A percentile compares a stretch with the other conserved stretches of the same genome.
phyloP scores from a whole-genome alignment of 2,888 invertebrate species.

The Slavum lentiscoides region DNA sequence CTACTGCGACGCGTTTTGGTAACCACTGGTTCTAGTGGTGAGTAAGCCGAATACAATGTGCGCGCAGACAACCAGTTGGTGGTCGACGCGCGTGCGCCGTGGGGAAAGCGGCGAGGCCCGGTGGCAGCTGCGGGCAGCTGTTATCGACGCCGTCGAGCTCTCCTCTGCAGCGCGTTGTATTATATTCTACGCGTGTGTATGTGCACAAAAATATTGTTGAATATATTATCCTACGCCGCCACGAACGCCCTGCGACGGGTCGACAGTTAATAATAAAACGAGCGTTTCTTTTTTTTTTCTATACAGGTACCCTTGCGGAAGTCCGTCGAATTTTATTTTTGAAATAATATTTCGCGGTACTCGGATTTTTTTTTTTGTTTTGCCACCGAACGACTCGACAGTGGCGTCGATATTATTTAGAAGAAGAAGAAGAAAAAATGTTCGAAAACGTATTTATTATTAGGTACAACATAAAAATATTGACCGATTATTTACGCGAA shows the following conservation, averaged over 20 bases:
- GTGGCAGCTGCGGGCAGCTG: conserved; percentile 23
- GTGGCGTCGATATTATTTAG: too few relatives aligned
- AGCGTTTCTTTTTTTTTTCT: too few relatives aligned
- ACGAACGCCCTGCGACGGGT: neutral
- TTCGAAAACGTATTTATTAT: too few relatives aligned
- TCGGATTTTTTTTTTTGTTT: too few relatives aligned
- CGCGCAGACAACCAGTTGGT: conserved; percentile 42
- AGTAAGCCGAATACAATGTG: conserved; percentile 49
- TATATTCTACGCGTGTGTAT: neutral
- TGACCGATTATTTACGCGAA: too few relatives aligned
- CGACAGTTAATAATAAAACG: too few relatives aligned
- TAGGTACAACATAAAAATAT: too few relatives aligned
- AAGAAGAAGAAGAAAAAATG: too few relatives aligned
- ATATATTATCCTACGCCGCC: neutral
- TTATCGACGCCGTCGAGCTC: conserved; percentile 15
- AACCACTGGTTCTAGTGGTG: conserved; percentile 32
- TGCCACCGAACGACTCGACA: too few relatives aligned
- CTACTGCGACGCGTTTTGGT: neutral
- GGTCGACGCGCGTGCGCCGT: conserved; percentile 34
- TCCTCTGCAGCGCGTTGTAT: neutral
- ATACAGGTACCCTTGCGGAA: too few relatives aligned
- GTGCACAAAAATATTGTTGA: conserved; percentile 7
- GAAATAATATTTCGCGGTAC: too few relatives aligned
- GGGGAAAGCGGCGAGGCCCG: conserved; percentile 35
- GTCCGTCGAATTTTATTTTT: too few relatives aligned